Evolutionary conservation across 2,113 vertebrate species (phyloP), one percentile per base, ranked within the genome.

Genomic region (Corythoichthys haematopterus): DNA sequence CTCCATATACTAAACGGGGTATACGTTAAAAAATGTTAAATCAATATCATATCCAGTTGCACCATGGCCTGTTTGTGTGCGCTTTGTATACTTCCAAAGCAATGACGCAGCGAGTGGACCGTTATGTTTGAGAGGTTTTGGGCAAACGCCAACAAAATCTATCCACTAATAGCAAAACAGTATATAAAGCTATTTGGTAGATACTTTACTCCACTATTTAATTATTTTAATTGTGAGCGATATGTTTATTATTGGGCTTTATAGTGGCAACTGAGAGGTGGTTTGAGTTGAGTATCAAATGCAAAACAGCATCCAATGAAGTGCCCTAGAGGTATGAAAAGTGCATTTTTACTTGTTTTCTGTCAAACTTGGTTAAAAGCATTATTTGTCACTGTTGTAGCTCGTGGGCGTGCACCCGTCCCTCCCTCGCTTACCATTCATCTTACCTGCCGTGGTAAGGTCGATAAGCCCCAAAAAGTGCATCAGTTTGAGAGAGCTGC

Each of bases 401-500:
- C 58, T 70, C 46, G 68, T 55, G 52, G 55, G 53, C 75, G 51
- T 0, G 6, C 15, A 45, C 56, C 58, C 33, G 53, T 68, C 50
- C 59, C 58, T 68, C 50, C 55, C 51, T 70, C 69, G 11, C 64
- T 68, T 55, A 59, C 65, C 58, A 38, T 75, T 72, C 73, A 52
- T 76, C 87, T 90, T 88, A 91, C 89, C 89, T 90, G 73, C 55
- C 66, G 72, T 63, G 33, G 91, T 79, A 72, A 93, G 68, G 85
- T 92, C 91, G 86, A 93, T 93, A 61, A 93, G 86, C 71, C 91
- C 92, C 72, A 93, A 80, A 84, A 93, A 92, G 82, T 92, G 91
- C 88, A 93, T 83, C 67, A 93, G 85, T 84, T 92, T 93, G 66
- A 93, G 83, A 56, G 92, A 93, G 82, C 91, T 93, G 87, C 89